phyloP scores from a whole-genome alignment of 2,888 invertebrate genomes.

The Conus canariensis region DNA sequence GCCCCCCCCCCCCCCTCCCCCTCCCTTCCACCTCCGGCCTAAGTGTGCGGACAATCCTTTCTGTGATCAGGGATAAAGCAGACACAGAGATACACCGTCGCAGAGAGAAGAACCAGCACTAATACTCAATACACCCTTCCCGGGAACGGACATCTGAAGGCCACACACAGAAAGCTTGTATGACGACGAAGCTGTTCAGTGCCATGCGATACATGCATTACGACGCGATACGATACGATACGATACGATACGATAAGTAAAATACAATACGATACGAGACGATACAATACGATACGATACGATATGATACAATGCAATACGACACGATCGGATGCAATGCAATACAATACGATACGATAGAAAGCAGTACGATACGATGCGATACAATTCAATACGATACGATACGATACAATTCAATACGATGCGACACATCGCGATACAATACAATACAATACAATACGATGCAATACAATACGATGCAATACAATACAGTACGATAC shows the following conservation, averaged over 20 bases:
- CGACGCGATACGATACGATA: too few relatives aligned
- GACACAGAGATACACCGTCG: too few relatives aligned
- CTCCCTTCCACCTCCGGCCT: too few relatives aligned
- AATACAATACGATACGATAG: background rate
- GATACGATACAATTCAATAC: background rate
- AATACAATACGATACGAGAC: background rate
- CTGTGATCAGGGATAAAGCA: too few relatives aligned
- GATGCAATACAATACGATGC: background rate
- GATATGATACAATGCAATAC: background rate
- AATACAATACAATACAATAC: background rate
- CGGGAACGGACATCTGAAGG: too few relatives aligned
- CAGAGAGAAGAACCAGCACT: too few relatives aligned
- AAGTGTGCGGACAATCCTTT: too few relatives aligned
- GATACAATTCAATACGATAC: background rate
- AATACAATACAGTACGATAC: background rate
- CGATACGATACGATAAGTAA: too few relatives aligned
- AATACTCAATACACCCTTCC: too few relatives aligned
- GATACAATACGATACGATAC: background rate
- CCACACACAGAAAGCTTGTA: too few relatives aligned
- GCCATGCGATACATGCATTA: background rate
- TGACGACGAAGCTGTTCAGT: too few relatives aligned
- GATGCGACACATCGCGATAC: background rate
- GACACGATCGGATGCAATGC: background rate
- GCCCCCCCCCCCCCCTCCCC: too few relatives aligned
- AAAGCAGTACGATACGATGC: background rate